phyloP scores from a whole-genome alignment of 2,888 invertebrate genomes.

The Lasioglossum figueresi region DNA sequence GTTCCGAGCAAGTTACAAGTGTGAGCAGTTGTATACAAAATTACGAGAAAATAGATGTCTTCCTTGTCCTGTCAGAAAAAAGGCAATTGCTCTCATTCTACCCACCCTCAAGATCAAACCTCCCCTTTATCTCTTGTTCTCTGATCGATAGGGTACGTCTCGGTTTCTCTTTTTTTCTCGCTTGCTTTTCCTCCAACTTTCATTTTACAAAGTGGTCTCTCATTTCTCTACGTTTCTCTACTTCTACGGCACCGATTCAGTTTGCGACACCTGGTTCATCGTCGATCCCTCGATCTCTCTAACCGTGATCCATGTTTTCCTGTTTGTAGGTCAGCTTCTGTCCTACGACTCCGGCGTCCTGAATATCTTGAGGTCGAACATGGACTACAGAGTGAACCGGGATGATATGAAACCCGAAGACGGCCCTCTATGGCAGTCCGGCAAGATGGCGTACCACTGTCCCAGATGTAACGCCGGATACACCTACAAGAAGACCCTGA shows the following conservation, averaged over 20 bases:
- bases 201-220: background rate
- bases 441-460: slow-evolving; percentile 81
- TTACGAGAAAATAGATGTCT: slow-evolving; percentile 55
- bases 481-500: slow-evolving; percentile 83
- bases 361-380: slow-evolving; percentile 71
- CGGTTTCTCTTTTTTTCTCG: background rate
- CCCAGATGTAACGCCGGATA: slow-evolving; percentile 83
- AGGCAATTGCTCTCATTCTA: slow-evolving; percentile 33
- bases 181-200: slow-evolving; percentile 15
- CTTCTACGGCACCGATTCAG: background rate
- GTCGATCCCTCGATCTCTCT: slow-evolving; percentile 26
- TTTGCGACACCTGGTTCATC: background rate
- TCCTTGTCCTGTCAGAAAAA: slow-evolving; percentile 28
- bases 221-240: slow-evolving; percentile 8
- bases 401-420: slow-evolving; percentile 70
- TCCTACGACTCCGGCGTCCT: slow-evolving; percentile 68
- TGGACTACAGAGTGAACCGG: slow-evolving; percentile 59
- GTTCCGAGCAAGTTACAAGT: slow-evolving; percentile 10
- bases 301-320: slow-evolving; percentile 62
- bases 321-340: slow-evolving; percentile 76
- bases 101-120: background rate
- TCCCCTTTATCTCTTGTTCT: background rate
- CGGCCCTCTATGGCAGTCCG: slow-evolving; percentile 73
- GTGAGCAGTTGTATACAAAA: slow-evolving; percentile 40
- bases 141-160: background rate